A percentile compares a stretch with the other conserved stretches of the same genome.
Evolutionary conservation across 2,113 vertebrate genomes (phyloP).

Genomic region (Willisornis vidua): DNA sequence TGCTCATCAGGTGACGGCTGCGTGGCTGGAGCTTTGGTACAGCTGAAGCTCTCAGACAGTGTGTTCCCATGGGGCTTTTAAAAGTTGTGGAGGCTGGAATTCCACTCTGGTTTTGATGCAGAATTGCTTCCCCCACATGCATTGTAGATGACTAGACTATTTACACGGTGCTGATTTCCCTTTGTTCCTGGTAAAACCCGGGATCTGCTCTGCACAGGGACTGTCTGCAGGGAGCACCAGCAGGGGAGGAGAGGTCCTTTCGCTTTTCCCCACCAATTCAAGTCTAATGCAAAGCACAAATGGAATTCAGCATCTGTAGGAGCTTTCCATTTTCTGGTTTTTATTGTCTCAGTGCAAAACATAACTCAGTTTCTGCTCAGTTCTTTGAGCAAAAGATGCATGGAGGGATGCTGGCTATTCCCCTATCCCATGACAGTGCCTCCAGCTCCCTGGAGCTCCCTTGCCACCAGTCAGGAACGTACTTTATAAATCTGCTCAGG

Average conservation of each 20-base stretch:
- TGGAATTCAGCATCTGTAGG: neutral
- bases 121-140: neutral
- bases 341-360: neutral
- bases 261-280: neutral
- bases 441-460: neutral
- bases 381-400: neutral
- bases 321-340: neutral
- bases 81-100: constrained; percentile 59
- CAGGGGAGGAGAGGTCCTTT: neutral
- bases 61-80: constrained; percentile 39
- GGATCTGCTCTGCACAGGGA: neutral
- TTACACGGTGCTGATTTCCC: neutral
- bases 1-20: constrained; percentile 35
- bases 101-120: constrained; percentile 10
- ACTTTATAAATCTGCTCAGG: neutral
- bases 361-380: neutral
- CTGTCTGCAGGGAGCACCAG: neutral
- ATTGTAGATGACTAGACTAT: neutral
- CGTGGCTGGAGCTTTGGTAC: neutral
- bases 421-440: neutral
- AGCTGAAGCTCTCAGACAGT: constrained; percentile 28
- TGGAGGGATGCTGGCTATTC: neutral
- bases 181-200: neutral
- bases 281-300: neutral
- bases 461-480: neutral